Percentiles rank a stretch among this genome's conserved stretches.
Conservation (phyloP, 2,797 vertebrate species). For the Neostethus bicornis region DNA sequence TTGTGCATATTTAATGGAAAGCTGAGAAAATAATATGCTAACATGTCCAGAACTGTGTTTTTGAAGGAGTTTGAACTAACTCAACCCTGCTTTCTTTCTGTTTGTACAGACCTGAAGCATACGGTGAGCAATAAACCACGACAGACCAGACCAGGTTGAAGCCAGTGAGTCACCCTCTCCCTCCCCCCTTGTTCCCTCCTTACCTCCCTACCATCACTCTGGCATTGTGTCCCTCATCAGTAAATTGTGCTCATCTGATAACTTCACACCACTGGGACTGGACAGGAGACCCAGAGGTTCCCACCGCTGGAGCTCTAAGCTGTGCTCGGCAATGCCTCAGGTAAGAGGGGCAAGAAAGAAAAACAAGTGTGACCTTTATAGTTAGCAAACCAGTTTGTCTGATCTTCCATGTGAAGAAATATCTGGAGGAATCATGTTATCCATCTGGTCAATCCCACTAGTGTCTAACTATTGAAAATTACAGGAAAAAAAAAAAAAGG, state of each 20-base stretch:
- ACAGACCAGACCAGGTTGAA: constrained; percentile 41
- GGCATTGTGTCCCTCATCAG: constrained; percentile 29
- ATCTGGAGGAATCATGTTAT: background rate
- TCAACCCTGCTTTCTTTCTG: constrained; percentile 18
- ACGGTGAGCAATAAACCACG: constrained; percentile 47
- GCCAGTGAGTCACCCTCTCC: constrained; percentile 21
- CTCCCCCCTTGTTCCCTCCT: constrained; percentile 15
- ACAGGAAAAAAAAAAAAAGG: background rate
- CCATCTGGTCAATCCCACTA: background rate
- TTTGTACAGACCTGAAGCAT: constrained; percentile 59
- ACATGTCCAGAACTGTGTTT: too few relatives aligned
- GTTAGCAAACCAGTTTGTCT: too few relatives aligned
- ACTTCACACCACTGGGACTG: constrained; percentile 80
- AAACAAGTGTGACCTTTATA: background rate
- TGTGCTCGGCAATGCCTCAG: constrained; percentile 98
- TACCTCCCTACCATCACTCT: constrained; percentile 26
- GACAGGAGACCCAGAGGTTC: constrained; percentile 86
- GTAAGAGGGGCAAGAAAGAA: constrained; percentile 71
- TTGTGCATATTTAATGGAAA: too few relatives aligned
- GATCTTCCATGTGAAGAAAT: background rate
- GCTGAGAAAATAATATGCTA: too few relatives aligned
- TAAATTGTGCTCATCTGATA: constrained; percentile 39
- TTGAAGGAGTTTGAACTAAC: background rate
- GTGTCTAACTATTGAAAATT: background rate
- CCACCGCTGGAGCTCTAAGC: constrained; percentile 83